Base-by-base conservation (phyloP, 2,888 invertebrate genomes). In the Macrosiphum euphorbiae region DNA sequence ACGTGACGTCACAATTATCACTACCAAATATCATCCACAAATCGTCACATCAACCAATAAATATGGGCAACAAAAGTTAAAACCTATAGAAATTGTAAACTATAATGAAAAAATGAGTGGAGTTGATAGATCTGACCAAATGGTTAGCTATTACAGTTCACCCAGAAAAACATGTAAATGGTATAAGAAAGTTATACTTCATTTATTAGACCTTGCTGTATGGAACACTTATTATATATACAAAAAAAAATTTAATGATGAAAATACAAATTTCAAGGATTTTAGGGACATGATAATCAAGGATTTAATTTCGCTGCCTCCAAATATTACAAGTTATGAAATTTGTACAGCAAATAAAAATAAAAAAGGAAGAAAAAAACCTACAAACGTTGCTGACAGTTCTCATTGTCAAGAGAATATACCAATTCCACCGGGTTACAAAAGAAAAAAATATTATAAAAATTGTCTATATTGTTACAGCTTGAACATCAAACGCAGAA, bases 151-250 rank as follows among this genome's bases (percentile, higher is more conserved):
- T 50, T 94, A 91, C 78, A 86, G 90, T 50, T 28, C 84, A 47
- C 86, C 85, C 44, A 78, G 87, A 26, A 90, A 88, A 91, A 55
- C 88, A 88, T 47, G 50, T 28, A 88, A 88, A 61, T 91, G 94
- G 94, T 91, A 91, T 61, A 91, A 91, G 61, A 94, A 94, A 87
- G 61, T 94, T 61, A 55, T 90, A 61, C 84, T 90, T 86, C 88
- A 91, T 67, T 87, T 91, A 20, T n/a, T 92, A 44, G 86, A 92
- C 58, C 58, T 94, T 50, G 90, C 89, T 50, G 58, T 94, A 55
- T 90, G 89, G 87, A 87, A 87, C 47, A 87, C 47, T 87, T 87
- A 52, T 88, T 88, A 88, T 52, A 88, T 88, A 35, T 52, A 88
- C 0, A 88, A 88, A 52, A 87, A 44, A 87, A 24, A 87, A 47